These are phyloP conservation scores for Cephonodes hylas DNA, from an alignment of 2,888 invertebrate genomes.

Conservation along the genomic window DNA sequence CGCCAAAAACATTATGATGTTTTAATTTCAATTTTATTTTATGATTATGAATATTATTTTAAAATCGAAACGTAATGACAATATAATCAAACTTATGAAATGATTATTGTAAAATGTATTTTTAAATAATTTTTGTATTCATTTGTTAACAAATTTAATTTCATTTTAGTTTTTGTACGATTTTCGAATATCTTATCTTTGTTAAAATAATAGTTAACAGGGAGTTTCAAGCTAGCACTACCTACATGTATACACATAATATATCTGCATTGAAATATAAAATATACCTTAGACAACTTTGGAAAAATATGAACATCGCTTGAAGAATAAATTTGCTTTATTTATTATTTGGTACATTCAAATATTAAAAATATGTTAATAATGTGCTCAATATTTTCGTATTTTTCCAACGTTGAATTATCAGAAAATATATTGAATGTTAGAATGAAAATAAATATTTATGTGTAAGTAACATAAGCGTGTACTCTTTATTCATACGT, in stretches of 20 bases:
- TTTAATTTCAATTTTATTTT: background rate
- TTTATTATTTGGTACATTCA: background rate
- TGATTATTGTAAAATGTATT: conserved; percentile 19
- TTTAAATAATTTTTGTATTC: background rate
- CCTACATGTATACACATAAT: background rate
- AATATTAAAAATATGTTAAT: background rate
- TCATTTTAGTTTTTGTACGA: background rate
- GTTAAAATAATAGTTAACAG: background rate
- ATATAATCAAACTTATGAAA: conserved; percentile 52
- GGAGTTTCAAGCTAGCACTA: background rate
- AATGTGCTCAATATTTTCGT: background rate
- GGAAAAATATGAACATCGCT: background rate
- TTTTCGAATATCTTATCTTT: background rate
- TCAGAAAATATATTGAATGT: conserved; percentile 32
- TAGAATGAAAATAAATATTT: conserved; percentile 21
- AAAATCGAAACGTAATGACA: conserved; percentile 51
- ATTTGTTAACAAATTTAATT: background rate
- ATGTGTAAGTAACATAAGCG: conserved; percentile 15
- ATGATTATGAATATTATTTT: conserved; percentile 13
- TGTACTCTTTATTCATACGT: conserved; percentile 14
- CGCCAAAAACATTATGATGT: background rate
- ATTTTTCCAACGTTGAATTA: background rate
- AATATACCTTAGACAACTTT: background rate
- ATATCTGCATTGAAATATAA: background rate
- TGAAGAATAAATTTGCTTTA: background rate